These are phyloP conservation scores for Protophormia terraenovae DNA, from an alignment of 2,888 invertebrate genomes.

Conservation along the genomic window DNA sequence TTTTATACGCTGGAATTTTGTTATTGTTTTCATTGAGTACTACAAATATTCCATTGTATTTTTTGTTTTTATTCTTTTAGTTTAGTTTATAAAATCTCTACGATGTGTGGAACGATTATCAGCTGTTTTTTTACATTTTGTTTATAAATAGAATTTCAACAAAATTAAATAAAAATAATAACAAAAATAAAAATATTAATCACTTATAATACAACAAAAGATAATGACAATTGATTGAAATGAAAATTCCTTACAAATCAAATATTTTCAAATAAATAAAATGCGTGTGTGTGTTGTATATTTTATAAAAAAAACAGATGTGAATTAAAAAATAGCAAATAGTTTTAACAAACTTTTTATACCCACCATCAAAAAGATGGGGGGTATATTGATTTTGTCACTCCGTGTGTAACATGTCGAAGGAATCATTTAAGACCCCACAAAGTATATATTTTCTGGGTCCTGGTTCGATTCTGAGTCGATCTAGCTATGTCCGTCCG, in stretches of 20 bases:
- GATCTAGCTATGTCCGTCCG: no score
- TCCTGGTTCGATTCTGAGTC: no score
- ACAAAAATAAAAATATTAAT: neutral
- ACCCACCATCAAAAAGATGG: no score
- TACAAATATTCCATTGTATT: neutral
- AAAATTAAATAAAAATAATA: neutral
- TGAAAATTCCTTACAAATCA: neutral
- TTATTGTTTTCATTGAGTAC: neutral
- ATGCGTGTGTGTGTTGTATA: neutral
- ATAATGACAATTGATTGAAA: neutral
- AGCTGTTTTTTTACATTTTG: neutral
- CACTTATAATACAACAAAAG: neutral
- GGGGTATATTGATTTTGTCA: no score
- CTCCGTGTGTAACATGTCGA: no score
- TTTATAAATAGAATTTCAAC: neutral
- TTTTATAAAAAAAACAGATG: neutral
- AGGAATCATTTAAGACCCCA: no score
- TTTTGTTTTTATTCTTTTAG: neutral
- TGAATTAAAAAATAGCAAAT: neutral
- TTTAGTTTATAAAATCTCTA: neutral
- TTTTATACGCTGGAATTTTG: slow-evolving; percentile 1
- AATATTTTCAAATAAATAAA: neutral
- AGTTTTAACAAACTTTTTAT: no score
- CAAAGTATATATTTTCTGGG: no score
- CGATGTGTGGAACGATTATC: neutral